Percentiles rank a stretch among this genome's conserved stretches.
phyloP scores from a whole-genome alignment of 1,140 invertebrate species.

The Dreissena polymorpha region DNA sequence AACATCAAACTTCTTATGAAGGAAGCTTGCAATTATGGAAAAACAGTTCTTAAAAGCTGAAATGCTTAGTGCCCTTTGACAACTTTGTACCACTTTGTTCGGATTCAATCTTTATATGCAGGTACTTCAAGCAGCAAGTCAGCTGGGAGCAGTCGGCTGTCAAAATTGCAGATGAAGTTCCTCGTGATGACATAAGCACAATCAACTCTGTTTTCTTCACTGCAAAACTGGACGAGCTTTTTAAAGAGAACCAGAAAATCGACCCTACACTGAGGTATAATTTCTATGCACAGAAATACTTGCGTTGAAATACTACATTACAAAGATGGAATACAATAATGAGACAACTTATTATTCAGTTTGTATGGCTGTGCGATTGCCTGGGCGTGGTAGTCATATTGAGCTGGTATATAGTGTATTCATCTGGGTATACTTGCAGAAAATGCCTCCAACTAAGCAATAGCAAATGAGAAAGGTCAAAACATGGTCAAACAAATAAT shows the following conservation, averaged over 20 bases:
- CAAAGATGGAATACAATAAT: too few species aligned
- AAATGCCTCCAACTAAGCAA: too few species aligned
- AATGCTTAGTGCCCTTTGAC: not conserved
- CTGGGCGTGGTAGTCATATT: too few species aligned
- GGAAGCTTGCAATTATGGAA: too few species aligned
- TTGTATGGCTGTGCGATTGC: too few species aligned
- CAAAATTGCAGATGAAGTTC: conserved; percentile 81
- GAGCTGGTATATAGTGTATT: too few species aligned
- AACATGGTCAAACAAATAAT: too few species aligned
- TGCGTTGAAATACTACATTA: not conserved
- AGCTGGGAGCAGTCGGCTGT: conserved; percentile 77
- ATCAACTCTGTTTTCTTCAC: conserved; percentile 78
- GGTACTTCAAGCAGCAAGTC: conserved; percentile 79
- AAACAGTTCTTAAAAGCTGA: not conserved
- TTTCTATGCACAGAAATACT: not conserved
- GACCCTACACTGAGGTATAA: conserved; percentile 74
- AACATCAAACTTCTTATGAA: too few species aligned
- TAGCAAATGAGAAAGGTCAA: too few species aligned
- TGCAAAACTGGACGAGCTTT: conserved; percentile 74
- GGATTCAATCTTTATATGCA: conserved; percentile 20
- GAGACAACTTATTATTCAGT: too few species aligned
- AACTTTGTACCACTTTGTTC: not conserved
- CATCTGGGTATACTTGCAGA: too few species aligned
- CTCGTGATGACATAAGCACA: conserved; percentile 73
- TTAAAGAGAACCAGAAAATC: conserved; percentile 74